These are phyloP conservation scores for Gallinago paraguaiae DNA, from an alignment of 2,113 vertebrate genomes.

Conservation along the genomic window DNA sequence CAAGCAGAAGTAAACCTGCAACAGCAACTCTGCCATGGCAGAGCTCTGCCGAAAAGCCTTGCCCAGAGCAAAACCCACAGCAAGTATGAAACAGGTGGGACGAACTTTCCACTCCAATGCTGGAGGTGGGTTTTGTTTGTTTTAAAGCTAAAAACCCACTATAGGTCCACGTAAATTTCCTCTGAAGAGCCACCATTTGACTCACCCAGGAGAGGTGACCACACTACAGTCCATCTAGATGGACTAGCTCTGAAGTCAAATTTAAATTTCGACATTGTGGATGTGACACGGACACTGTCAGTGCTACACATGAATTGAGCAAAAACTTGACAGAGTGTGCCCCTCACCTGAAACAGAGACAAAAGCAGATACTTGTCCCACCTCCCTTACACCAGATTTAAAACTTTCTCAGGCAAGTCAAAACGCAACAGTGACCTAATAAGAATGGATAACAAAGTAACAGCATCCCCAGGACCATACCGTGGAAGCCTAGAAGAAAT, in stretches of 20 bases:
- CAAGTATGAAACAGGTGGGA: not conserved
- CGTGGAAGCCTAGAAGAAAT: not conserved
- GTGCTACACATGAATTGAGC: not conserved
- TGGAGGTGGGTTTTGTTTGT: not conserved
- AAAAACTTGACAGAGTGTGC: not conserved
- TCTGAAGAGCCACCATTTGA: not conserved
- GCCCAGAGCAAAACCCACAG: not conserved
- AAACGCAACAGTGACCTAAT: not conserved
- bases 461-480: not conserved
- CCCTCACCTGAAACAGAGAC: not conserved
- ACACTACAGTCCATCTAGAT: not conserved
- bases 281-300: not conserved
- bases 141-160: not conserved
- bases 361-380: not conserved
- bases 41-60: not conserved
- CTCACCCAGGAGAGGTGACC: not conserved
- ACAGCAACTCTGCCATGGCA: not conserved
- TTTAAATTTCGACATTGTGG: not conserved
- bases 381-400: not conserved
- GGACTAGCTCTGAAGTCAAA: not conserved
- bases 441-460: not conserved
- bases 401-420: not conserved
- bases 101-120: not conserved
- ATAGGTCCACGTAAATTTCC: not conserved
- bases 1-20: not conserved